These are phyloP conservation scores for Lophius piscatorius DNA, from an alignment of 2,113 vertebrate genomes.

Conservation along the genomic window DNA sequence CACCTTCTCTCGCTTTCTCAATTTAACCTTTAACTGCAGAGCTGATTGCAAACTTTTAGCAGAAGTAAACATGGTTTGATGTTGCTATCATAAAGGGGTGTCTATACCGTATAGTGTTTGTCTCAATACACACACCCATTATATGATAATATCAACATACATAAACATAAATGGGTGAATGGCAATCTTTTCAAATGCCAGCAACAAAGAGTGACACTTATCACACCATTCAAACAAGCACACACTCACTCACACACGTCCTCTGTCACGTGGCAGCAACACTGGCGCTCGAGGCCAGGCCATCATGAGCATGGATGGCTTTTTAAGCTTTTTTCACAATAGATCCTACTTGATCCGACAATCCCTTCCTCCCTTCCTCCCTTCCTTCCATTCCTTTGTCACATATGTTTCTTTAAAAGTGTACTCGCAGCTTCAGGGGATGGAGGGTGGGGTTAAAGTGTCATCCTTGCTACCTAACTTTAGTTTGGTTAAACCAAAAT, in stretches of 20 bases:
- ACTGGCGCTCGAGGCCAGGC: conserved; percentile 10
- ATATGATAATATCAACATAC: no score
- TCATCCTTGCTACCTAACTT: conserved; percentile 1
- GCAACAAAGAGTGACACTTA: conserved; percentile 13
- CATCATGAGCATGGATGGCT: neutral
- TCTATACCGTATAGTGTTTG: neutral
- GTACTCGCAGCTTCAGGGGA: conserved; percentile 27
- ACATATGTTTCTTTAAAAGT: conserved; percentile 39
- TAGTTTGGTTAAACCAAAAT: conserved; percentile 22
- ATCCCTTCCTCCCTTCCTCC: conserved; percentile 2
- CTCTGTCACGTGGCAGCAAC: conserved; percentile 34
- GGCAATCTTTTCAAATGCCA: conserved; percentile 8
- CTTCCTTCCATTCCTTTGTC: neutral
- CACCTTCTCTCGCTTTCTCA: conserved; percentile 34
- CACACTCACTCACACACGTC: conserved; percentile 15
- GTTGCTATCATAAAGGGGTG: neutral
- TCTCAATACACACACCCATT: neutral
- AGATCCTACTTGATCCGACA: neutral
- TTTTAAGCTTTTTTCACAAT: neutral
- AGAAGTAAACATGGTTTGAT: conserved; percentile 25
- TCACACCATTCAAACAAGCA: conserved; percentile 8
- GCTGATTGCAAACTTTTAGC: conserved; percentile 41
- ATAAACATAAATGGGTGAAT: conserved; percentile 8
- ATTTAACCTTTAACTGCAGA: conserved; percentile 50
- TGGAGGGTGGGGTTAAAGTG: neutral